These are phyloP conservation scores for Alethe diademata DNA, from an alignment of 2,113 vertebrate genomes.

Conservation along the genomic window DNA sequence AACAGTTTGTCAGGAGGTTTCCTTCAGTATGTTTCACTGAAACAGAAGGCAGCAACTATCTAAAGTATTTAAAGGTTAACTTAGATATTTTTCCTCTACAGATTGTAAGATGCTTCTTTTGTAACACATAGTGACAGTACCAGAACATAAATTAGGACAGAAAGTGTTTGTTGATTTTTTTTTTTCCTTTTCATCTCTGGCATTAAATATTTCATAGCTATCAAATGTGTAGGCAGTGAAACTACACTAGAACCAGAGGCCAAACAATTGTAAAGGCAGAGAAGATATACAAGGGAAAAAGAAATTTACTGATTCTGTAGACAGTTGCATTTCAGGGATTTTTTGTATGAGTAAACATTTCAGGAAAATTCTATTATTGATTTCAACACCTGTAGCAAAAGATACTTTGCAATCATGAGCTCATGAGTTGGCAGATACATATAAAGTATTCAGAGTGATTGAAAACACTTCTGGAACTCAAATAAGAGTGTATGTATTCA, in stretches of 20 bases:
- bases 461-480: not conserved
- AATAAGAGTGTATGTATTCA: not conserved
- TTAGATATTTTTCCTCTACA: not conserved
- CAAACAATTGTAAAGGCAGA: not conserved
- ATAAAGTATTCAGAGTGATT: not conserved
- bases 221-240: not conserved
- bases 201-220: not conserved
- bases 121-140: not conserved
- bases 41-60: conserved; percentile 3
- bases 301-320: not conserved
- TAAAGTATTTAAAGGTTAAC: conserved; percentile 15
- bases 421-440: not conserved
- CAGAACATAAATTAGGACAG: not conserved
- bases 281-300: not conserved
- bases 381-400: not conserved
- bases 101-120: not conserved
- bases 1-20: conserved; percentile 11
- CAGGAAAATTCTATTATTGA: not conserved
- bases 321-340: not conserved
- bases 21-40: conserved; percentile 1
- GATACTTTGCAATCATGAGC: not conserved
- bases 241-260: not conserved
- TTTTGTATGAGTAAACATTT: not conserved
- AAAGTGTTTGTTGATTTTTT: not conserved
- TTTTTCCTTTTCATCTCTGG: not conserved